These are phyloP conservation scores for Rhagophthalmus giganteus DNA, from an alignment of 2,888 invertebrate species.

Conservation along the genomic window DNA sequence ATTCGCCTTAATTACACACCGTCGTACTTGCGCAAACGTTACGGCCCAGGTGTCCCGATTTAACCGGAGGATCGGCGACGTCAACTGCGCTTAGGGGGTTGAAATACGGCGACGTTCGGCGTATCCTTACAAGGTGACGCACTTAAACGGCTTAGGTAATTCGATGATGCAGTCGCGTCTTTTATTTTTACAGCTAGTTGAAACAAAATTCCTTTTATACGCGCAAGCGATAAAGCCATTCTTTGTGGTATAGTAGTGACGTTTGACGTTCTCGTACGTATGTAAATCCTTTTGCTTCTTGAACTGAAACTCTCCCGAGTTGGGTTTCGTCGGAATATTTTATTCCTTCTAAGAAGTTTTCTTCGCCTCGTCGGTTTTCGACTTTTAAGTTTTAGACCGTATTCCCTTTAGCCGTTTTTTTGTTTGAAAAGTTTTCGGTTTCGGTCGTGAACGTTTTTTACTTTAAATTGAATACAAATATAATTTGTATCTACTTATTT, in stretches of 20 bases:
- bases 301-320: conserved; percentile 33
- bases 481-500: conserved; percentile 17
- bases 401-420: conserved; percentile 25
- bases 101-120: conserved; percentile 16
- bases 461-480: conserved; percentile 42
- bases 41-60: conserved; percentile 12
- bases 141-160: too few species aligned
- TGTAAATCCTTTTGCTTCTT: conserved; percentile 39
- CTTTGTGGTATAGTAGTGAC: conserved; percentile 37
- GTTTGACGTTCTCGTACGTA: conserved; percentile 42
- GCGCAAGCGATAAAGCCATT: conserved; percentile 39
- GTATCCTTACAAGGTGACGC: conserved; percentile 1
- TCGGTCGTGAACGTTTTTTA: conserved; percentile 28
- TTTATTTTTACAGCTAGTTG: background rate
- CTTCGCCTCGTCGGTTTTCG: conserved; percentile 34
- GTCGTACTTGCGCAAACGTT: background rate
- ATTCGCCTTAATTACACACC: too few species aligned
- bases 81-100: conserved; percentile 14
- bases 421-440: conserved; percentile 31
- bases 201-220: background rate
- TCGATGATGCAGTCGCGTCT: too few species aligned
- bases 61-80: conserved; percentile 13
- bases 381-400: conserved; percentile 20
- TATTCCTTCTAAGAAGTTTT: conserved; percentile 39
- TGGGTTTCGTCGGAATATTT: conserved; percentile 40